Evolutionary conservation across 2,113 vertebrate genomes (phyloP), one percentile per base, ranked within the genome.

Genomic region (Grammomys surdaster): DNA sequence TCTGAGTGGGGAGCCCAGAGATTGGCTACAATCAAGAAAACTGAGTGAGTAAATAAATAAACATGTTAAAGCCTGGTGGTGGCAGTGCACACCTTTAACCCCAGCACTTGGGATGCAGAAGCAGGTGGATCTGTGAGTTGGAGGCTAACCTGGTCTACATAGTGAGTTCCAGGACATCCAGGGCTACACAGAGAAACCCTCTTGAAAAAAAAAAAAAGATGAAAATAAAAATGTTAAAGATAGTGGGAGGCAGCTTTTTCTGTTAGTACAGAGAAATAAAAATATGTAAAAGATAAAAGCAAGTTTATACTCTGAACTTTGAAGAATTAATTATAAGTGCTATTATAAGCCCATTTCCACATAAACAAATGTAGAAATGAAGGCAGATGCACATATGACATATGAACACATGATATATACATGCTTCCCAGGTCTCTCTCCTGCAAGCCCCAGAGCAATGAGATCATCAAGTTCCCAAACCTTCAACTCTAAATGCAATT

Each of bases 171-270:
- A 75, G n/a, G 72, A 75, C n/a, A 75, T 7, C 36, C 70, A 75
- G n/a, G 10, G 72, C 72, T 75, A 75, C 9, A 75, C 72, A 75
- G 19, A 75, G 72, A 75, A 75, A 43, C 72, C 20, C n/a, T 75
- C 19, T 75, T 3, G 36, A n/a, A n/a, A 72, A 46, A 46, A 20
- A 40, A 24, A 48, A 46, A 22, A 75, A 40, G 40, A 73, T 40
- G 24, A 40, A 73, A 31, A 67, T 46, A 67, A 67, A 60, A 65
- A 84, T 51, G 12, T 36, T 95, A 69, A 80, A 67, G 51, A 95
- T 43, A 93, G 73, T 28, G 11, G 76, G 36, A 93, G 56, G 77
- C n/a, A 94, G 88, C 82, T 67, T 96, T 78, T 63, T 94, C 87
- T 67, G 7, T 48, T 94, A 70, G n/a, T 60, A 28, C 84, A 89